Base-by-base conservation (phyloP, 2,113 vertebrate species). In the Ahaetulla prasina region DNA sequence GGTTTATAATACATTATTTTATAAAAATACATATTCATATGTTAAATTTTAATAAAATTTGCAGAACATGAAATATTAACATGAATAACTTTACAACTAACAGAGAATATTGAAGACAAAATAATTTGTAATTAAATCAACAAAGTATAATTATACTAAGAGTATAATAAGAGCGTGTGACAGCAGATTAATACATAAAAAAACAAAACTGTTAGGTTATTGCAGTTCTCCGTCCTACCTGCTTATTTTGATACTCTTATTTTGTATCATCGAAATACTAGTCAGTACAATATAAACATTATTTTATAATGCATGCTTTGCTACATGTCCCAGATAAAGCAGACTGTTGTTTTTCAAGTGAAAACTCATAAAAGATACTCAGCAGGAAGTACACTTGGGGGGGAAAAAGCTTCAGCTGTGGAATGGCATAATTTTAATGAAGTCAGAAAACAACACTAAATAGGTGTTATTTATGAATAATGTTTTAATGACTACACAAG, bases 371-470 rank as follows among this genome's bases (percentile, higher is more conserved):
- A 96, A 96, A 94, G 92, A 95, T 22, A 93, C 84, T 85, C 95
- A 93, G 94, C 60, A 95, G 93, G 95, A 93, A 91, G 57, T 3
- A 1, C 89, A 94, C 55, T 92, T 85, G 90, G 96, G 96, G 96
- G 95, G 49, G 91, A 93, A 94, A 96, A 94, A 85, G 49, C 93
- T 96, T 95, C 92, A 87, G 84, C 22, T 12, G 85, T 92, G 92
- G 94, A 93, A 90, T 0, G n/a, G 92, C 90, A 92, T 87, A 87
- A 94, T 95, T 97, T 96, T 96, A 97, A 97, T 96, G 96, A 96
- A 96, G 95, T 52, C 45, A 90, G 85, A 95, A 96, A 95, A 74
- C 0, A 25, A 50, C 95, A 94, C 85, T 90, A 96, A 95, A 95
- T 93, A 94, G 89, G 91, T 92, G 85, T 94, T 88, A 95, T 53